These are phyloP conservation scores for Marmota monax DNA, from an alignment of 2,113 vertebrate genomes.

Conservation along the genomic window DNA sequence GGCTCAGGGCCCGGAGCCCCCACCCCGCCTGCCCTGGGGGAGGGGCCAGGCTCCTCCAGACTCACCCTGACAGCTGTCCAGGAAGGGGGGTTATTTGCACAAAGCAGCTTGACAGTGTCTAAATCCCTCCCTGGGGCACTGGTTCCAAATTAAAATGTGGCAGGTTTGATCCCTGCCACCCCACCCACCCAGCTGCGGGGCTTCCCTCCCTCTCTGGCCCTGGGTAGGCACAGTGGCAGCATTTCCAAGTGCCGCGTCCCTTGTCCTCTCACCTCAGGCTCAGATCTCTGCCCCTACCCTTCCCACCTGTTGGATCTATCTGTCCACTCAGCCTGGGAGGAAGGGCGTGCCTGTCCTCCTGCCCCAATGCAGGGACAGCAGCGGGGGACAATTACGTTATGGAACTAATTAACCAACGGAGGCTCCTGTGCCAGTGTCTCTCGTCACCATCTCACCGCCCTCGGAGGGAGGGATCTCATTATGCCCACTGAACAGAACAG, in stretches of 20 bases:
- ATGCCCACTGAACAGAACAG: background rate
- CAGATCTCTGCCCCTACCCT: accelerated
- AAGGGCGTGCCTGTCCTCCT: background rate
- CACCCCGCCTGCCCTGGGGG: background rate
- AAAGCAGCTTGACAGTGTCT: slow-evolving; percentile 12
- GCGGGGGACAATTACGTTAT: accelerated
- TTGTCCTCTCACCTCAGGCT: accelerated
- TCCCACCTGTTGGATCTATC: background rate
- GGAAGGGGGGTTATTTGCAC: slow-evolving; percentile 63
- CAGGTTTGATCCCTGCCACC: slow-evolving; percentile 27
- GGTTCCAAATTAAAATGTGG: slow-evolving; percentile 65
- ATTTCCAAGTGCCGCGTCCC: background rate
- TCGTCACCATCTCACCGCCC: accelerated
- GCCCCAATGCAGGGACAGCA: background rate
- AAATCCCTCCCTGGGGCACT: slow-evolving; percentile 76
- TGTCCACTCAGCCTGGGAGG: background rate
- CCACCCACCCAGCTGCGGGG: background rate
- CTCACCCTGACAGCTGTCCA: slow-evolving; percentile 56
- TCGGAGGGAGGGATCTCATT: accelerated
- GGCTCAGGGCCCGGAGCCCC: background rate
- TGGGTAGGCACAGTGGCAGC: background rate
- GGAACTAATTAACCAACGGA: background rate
- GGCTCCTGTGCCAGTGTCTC: background rate
- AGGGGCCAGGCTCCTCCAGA: background rate
- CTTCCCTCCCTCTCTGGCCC: background rate